Evolutionary conservation across 2,797 vertebrate genomes (phyloP).

Genomic region (Melanotaenia boesemani): DNA sequence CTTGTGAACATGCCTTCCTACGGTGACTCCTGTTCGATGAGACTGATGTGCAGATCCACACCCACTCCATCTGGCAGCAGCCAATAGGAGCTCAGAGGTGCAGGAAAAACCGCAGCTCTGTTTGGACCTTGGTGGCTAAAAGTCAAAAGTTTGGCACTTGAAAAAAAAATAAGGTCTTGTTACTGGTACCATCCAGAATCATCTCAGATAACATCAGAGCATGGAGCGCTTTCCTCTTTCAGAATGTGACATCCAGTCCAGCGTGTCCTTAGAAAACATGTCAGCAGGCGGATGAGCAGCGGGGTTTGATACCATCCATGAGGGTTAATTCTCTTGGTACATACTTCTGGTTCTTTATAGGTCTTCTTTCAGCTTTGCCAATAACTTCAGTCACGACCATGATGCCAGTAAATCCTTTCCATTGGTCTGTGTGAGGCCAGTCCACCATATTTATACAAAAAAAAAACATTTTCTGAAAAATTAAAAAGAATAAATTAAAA

Average conservation of each 20-base stretch:
- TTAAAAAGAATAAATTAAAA: too few species aligned
- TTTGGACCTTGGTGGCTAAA: conserved; percentile 43
- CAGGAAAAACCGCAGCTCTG: conserved; percentile 18
- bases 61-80: conserved; percentile 39
- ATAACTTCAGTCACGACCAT: conserved; percentile 21
- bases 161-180: conserved; percentile 42
- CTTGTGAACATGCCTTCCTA: conserved; percentile 56
- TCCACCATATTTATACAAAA: neutral
- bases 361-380: conserved; percentile 55
- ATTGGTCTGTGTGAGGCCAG: conserved; percentile 4
- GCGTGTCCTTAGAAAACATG: conserved; percentile 58
- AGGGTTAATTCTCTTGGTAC: conserved; percentile 51
- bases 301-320: conserved; percentile 41
- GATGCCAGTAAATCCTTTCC: conserved; percentile 13
- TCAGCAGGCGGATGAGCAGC: conserved; percentile 44
- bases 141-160: conserved; percentile 64
- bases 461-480: too few species aligned
- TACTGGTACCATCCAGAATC: conserved; percentile 26
- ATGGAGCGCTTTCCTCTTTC: conserved; percentile 15
- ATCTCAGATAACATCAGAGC: conserved; percentile 38
- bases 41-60: conserved; percentile 43
- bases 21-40: conserved; percentile 49
- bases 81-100: conserved; percentile 62
- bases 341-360: conserved; percentile 67
- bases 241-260: conserved; percentile 62